Conservation (phyloP, 2,888 invertebrate species). For the Alentia gelatinosa region DNA sequence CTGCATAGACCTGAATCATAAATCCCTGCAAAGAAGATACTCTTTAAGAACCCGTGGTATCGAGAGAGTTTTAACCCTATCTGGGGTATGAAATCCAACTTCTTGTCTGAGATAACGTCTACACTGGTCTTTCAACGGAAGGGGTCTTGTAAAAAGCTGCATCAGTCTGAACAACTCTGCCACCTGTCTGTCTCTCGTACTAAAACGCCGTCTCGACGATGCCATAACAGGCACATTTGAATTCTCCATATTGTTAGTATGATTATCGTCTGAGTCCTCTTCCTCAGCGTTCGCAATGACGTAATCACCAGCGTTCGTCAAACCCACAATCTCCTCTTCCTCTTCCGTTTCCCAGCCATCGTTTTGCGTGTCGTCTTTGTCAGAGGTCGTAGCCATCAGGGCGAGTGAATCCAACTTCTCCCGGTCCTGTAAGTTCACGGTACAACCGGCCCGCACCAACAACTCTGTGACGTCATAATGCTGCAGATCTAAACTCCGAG, state of each 20-base stretch:
- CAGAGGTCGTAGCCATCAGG: not conserved
- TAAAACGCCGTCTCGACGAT: not conserved
- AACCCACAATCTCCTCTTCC: constrained; percentile 6
- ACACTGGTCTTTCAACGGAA: not conserved
- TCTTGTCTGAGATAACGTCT: not conserved
- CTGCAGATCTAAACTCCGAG: not conserved
- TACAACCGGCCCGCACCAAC: not conserved
- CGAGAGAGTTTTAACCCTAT: not conserved
- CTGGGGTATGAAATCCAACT: not conserved
- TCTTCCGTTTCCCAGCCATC: constrained; percentile 41
- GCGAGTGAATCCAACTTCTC: not conserved
- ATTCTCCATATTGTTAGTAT: not conserved
- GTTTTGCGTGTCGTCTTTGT: not conserved
- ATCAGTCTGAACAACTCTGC: not conserved
- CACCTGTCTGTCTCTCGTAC: not conserved
- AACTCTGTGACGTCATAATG: constrained; percentile 16
- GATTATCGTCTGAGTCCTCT: not conserved
- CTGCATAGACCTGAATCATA: not conserved
- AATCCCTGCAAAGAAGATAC: not conserved
- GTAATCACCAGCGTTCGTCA: not conserved
- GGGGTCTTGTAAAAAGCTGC: not conserved
- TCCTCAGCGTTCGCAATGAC: not conserved
- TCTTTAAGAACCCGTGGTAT: not conserved
- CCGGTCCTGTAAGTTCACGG: not conserved
- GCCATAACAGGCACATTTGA: not conserved